phyloP scores from a whole-genome alignment of 2,888 invertebrate genomes.

The Acrobasis suavella region DNA sequence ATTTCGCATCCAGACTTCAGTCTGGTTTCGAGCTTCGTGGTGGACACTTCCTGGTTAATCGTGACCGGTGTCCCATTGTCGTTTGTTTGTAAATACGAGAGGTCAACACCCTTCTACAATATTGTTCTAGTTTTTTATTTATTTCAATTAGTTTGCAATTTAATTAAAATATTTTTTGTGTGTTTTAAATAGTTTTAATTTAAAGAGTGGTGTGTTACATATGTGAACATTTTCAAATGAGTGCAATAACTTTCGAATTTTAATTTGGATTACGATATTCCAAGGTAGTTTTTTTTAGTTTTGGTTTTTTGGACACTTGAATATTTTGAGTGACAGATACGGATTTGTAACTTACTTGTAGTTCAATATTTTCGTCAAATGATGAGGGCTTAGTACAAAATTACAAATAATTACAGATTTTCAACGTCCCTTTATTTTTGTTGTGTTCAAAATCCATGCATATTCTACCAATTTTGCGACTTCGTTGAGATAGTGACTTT shows the following conservation, averaged over 20 bases:
- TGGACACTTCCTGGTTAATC: slow-evolving; percentile 56
- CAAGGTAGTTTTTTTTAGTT: background rate
- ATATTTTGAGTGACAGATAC: no score
- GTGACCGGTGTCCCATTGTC: slow-evolving; percentile 36
- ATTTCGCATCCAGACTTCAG: slow-evolving; percentile 73
- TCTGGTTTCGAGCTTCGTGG: slow-evolving; percentile 69
- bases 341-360: no score
- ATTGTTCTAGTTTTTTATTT: slow-evolving; percentile 34
- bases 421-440: no score
- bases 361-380: no score
- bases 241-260: background rate
- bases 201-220: background rate
- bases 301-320: background rate
- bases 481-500: background rate
- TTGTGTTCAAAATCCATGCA: no score
- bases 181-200: no score
- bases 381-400: no score
- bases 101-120: slow-evolving; percentile 55
- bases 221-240: background rate
- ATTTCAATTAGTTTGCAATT: slow-evolving; percentile 12
- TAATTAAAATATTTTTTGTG: background rate
- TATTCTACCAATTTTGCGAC: no score
- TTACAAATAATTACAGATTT: no score
- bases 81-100: slow-evolving; percentile 68
- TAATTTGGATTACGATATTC: background rate